phyloP scores from a whole-genome alignment of 2,113 vertebrate genomes.

The Tetrao urogallus region DNA sequence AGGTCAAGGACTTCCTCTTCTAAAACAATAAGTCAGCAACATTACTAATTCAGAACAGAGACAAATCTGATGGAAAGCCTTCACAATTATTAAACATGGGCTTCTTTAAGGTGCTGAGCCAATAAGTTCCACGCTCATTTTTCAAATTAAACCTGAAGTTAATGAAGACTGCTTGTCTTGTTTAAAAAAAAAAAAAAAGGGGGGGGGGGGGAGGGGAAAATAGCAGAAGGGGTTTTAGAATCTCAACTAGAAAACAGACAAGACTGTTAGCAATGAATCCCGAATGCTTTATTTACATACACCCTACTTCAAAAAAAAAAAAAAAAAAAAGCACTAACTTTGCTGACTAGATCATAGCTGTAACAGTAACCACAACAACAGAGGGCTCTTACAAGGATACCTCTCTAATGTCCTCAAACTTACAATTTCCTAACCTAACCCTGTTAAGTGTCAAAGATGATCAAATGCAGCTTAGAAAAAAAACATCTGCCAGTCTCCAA shows the following conservation, averaged over 20 bases:
- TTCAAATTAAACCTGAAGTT: constrained; percentile 82
- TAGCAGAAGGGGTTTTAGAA: constrained; percentile 64
- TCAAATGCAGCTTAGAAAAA: constrained; percentile 22
- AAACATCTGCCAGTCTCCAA: not conserved
- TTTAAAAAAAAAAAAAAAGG: not conserved
- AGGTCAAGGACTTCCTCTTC: constrained; percentile 84
- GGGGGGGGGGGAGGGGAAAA: not conserved
- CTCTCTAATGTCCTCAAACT: constrained; percentile 56
- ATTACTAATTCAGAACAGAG: constrained; percentile 82
- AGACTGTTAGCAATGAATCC: constrained; percentile 76
- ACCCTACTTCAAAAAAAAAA: not conserved
- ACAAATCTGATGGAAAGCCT: constrained; percentile 78
- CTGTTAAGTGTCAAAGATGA: constrained; percentile 41
- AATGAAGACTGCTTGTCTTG: constrained; percentile 78
- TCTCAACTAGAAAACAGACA: constrained; percentile 71
- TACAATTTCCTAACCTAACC: constrained; percentile 23
- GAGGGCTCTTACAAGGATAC: constrained; percentile 50
- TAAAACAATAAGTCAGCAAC: constrained; percentile 84
- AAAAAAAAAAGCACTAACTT: constrained; percentile 49
- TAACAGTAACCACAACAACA: constrained; percentile 60
- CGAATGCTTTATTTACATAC: constrained; percentile 74
- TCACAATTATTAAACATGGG: constrained; percentile 79
- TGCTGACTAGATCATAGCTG: constrained; percentile 68
- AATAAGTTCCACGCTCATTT: constrained; percentile 74
- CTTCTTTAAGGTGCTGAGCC: constrained; percentile 80